Percentiles rank a stretch among this genome's conserved stretches.
phyloP scores from a whole-genome alignment of 2,113 vertebrate species.

The Puma concolor region DNA sequence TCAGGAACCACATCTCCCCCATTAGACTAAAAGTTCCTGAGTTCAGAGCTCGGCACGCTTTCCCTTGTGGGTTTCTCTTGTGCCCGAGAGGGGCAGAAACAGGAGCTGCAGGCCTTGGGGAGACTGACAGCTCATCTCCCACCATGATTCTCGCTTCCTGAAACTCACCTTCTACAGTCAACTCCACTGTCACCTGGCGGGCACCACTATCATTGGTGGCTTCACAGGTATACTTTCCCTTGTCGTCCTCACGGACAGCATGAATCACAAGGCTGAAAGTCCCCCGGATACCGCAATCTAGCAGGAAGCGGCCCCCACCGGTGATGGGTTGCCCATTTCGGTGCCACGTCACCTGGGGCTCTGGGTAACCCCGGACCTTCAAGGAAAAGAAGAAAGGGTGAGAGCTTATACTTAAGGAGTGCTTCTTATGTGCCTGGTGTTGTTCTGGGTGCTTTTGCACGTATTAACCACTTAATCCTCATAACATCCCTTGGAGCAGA shows the following conservation, averaged over 20 bases:
- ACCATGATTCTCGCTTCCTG: background rate
- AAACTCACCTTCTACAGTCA: slow-evolving; percentile 92
- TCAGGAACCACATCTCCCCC: background rate
- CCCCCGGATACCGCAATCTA: slow-evolving; percentile 88
- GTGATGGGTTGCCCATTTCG: slow-evolving; percentile 89
- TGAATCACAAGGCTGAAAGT: slow-evolving; percentile 91
- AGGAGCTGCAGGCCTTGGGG: background rate
- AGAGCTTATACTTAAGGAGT: background rate
- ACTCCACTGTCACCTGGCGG: slow-evolving; percentile 93
- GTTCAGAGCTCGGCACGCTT: background rate
- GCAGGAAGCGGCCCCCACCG: slow-evolving; percentile 83
- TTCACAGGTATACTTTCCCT: slow-evolving; percentile 94
- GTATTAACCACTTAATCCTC: background rate
- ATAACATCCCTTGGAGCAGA: background rate
- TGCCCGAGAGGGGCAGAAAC: background rate
- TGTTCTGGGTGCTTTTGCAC: background rate
- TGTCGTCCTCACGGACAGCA: slow-evolving; percentile 87
- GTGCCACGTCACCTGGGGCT: slow-evolving; percentile 93
- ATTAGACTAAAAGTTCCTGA: background rate
- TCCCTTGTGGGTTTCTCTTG: background rate
- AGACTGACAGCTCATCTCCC: background rate
- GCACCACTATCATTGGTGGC: slow-evolving; percentile 90
- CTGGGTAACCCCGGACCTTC: slow-evolving; percentile 93
- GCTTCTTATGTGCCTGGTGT: background rate
- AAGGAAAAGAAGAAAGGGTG: slow-evolving; percentile 48